Conservation (phyloP, 2,888 invertebrate genomes). For the Eilema sororculum region DNA sequence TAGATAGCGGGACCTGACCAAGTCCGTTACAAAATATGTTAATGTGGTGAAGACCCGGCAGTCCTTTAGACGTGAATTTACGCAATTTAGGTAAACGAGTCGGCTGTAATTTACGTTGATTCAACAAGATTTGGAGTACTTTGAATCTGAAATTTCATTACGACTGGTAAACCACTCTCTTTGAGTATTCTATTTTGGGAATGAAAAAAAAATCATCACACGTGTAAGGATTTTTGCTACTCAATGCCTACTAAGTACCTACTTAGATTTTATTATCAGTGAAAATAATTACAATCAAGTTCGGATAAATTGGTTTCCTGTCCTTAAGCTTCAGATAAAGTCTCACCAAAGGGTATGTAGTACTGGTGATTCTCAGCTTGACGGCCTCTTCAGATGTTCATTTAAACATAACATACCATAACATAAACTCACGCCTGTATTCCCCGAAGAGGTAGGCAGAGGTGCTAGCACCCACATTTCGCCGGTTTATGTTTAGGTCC, state of each 20-base stretch:
- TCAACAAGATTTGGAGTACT: constrained; percentile 10
- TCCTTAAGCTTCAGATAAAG: too few species aligned
- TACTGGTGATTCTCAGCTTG: too few species aligned
- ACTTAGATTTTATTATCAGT: too few species aligned
- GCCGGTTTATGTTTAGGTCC: too few species aligned
- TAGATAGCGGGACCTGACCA: constrained; percentile 20
- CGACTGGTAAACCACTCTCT: constrained; percentile 5
- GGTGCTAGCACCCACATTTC: too few species aligned
- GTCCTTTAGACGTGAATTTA: constrained; percentile 16
- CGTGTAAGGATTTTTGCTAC: neutral
- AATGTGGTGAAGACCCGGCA: constrained; percentile 17
- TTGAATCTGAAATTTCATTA: constrained; percentile 4
- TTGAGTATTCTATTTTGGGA: neutral
- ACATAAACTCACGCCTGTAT: too few species aligned
- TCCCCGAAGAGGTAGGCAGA: too few species aligned
- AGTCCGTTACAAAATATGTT: constrained; percentile 23
- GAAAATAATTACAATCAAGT: neutral
- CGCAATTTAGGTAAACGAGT: constrained; percentile 21
- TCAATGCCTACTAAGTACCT: neutral
- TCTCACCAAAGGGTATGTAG: too few species aligned
- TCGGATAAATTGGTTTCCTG: too few species aligned
- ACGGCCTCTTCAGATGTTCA: too few species aligned
- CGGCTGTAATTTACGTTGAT: constrained; percentile 16
- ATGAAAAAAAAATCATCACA: neutral
- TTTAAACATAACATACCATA: too few species aligned